Evolutionary conservation across 2,888 invertebrate species (phyloP), one percentile per base, ranked within the genome.

Genomic region (Parnassius smintheus): DNA sequence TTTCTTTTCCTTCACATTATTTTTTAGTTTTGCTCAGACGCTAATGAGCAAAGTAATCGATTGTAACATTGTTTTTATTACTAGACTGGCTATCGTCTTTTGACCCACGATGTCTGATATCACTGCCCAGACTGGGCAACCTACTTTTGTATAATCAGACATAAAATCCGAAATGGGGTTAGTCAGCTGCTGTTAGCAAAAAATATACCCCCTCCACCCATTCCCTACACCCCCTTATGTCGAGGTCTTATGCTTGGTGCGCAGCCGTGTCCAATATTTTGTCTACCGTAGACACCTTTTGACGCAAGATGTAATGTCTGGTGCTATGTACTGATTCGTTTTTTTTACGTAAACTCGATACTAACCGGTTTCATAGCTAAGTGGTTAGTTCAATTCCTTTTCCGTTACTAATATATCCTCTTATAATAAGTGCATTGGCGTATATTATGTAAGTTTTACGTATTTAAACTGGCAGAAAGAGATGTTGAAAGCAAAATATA

Each of bases 181-280:
- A 44, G 54, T 49, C 52, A 53, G 52, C 52, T 57, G 62, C 46
- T 53, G 13, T 25, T 49, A 22, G 54, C 49, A 49, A 12, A 49
- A 13, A 9, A 8, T 9, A 49, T 8, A 49, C 48, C n/a, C 56
- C 13, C 53, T 48, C 42, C 11, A 35, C 41, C 52, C 25, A 48
- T 42, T 22, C 25, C 53, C 41, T 53, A 42, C 41, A 48, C 44
- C 10, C 41, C 53, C 57, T 44, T 44, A 49, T 54, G 58, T 62
- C 57, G 58, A 54, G 58, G 62, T 62, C 62, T 58, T 44, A 54
- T 58, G 58, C 62, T 58, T 58, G 25, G 54, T 58, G 62, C 62
- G 62, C 62, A 62, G 58, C 58, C 62, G 62, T 62, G 58, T 58
- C 58, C 58, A 62, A 56, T 61, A 52, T 48, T 57, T 41, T 53